Evolutionary conservation across 1,140 invertebrate species (phyloP).

Genomic region (Pogonus chalceus): DNA sequence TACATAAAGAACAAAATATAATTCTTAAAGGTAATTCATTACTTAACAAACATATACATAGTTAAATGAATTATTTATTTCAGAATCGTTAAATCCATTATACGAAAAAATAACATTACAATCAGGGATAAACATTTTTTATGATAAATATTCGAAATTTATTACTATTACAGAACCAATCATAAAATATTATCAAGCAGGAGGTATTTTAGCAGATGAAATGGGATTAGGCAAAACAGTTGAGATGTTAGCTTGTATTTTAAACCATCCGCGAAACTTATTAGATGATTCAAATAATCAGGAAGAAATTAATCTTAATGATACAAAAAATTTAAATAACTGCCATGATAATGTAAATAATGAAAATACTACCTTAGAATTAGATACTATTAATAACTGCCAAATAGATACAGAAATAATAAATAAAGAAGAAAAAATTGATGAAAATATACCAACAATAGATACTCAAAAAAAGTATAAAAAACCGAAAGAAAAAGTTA

Average conservation of each 20-base stretch:
- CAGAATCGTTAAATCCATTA: slow-evolving; percentile 30
- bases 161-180: slow-evolving; percentile 31
- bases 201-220: slow-evolving; percentile 74
- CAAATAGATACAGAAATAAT: slow-evolving; percentile 15
- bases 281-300: slow-evolving; percentile 10
- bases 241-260: slow-evolving; percentile 59
- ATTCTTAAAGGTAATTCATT: background rate
- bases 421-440: slow-evolving; percentile 8
- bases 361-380: background rate
- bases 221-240: slow-evolving; percentile 80
- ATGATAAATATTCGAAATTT: slow-evolving; percentile 42
- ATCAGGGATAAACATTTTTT: slow-evolving; percentile 37
- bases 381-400: slow-evolving; percentile 12
- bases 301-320: slow-evolving; percentile 3
- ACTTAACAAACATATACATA: background rate
- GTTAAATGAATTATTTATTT: slow-evolving; percentile 9
- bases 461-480: slow-evolving; percentile 13
- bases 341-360: background rate
- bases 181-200: slow-evolving; percentile 36
- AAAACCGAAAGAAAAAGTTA: slow-evolving; percentile 18
- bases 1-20: slow-evolving; percentile 39
- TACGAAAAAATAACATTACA: slow-evolving; percentile 32
- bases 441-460: slow-evolving; percentile 2
- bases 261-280: slow-evolving; percentile 43
- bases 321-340: background rate